A percentile compares a stretch with the other conserved stretches of the same genome.
Conservation (phyloP, 2,113 vertebrate species). For the Scytalopus superciliaris region DNA sequence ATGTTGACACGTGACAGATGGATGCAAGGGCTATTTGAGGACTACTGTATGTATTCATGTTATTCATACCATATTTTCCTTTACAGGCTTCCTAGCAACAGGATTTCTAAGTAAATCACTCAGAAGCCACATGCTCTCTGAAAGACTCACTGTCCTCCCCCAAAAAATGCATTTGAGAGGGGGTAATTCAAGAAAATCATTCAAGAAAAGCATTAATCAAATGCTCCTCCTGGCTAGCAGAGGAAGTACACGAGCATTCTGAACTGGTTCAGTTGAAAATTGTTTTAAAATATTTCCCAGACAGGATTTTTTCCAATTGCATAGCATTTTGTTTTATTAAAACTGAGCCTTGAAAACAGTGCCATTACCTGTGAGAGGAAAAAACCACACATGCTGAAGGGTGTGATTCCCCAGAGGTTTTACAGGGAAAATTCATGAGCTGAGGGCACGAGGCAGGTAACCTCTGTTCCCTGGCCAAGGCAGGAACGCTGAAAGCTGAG, state of each 20-base stretch:
- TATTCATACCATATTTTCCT: not conserved
- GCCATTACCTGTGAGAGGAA: not conserved
- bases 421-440: not conserved
- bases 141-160: not conserved
- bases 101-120: not conserved
- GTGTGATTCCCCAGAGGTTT: not conserved
- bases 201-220: not conserved
- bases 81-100: conserved; percentile 54
- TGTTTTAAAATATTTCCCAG: not conserved
- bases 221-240: not conserved
- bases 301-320: not conserved
- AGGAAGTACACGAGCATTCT: fast-evolving
- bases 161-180: not conserved
- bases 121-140: not conserved
- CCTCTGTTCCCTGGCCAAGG: not conserved
- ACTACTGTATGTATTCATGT: not conserved
- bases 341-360: not conserved
- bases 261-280: not conserved
- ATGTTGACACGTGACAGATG: conserved; percentile 31
- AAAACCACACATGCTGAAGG: not conserved
- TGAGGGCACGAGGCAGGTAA: not conserved
- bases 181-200: not conserved
- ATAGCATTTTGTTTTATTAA: not conserved
- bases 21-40: conserved; percentile 22
- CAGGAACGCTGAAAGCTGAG: not conserved